Evolutionary conservation across 1,140 invertebrate genomes (phyloP).

Genomic region (Armadillidium nasatum): DNA sequence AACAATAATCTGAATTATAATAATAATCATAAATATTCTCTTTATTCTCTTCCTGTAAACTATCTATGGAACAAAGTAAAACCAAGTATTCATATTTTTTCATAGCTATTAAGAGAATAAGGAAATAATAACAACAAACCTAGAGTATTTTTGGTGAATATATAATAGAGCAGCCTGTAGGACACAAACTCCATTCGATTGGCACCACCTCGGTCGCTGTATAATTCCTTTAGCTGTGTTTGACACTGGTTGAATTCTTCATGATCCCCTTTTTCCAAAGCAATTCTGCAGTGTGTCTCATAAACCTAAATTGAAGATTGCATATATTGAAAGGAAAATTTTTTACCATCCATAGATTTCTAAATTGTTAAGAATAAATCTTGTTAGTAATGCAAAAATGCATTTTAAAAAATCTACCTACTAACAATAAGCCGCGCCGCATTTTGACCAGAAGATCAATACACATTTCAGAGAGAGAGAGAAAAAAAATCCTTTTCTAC

Average conservation of each 20-base stretch:
- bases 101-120: not conserved
- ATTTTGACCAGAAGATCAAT: too few relatives aligned
- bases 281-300: constrained; percentile 95
- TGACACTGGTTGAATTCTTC: constrained; percentile 99
- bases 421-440: too few relatives aligned
- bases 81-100: not conserved
- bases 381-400: too few relatives aligned
- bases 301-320: constrained; percentile 62
- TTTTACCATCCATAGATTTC: too few relatives aligned
- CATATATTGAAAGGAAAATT: too few relatives aligned
- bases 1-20: too few relatives aligned
- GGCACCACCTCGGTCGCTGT: constrained; percentile 64
- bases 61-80: not conserved
- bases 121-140: constrained; percentile 58
- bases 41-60: too few relatives aligned
- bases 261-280: constrained; percentile 93
- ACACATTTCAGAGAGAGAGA: too few relatives aligned
- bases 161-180: constrained; percentile 92
- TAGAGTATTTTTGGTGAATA: constrained; percentile 92
- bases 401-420: too few relatives aligned
- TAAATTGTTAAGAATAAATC: too few relatives aligned
- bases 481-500: too few relatives aligned
- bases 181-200: constrained; percentile 86
- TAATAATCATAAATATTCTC: too few relatives aligned
- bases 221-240: constrained; percentile 91